These are phyloP conservation scores for Manacus vitellinus DNA, from an alignment of 2,113 vertebrate genomes.

Conservation along the genomic window DNA sequence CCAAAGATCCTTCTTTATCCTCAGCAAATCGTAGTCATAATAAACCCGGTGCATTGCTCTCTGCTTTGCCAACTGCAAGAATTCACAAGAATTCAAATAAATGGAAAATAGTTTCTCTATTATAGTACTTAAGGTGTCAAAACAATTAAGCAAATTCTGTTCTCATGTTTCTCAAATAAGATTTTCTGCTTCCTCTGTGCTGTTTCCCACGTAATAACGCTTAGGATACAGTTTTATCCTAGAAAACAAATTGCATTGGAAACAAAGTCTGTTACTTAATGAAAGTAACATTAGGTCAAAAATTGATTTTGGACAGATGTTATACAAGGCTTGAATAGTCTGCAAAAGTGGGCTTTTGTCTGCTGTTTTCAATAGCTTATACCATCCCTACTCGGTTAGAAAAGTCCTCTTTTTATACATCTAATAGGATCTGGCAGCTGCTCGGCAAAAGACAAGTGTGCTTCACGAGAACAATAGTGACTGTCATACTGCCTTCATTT, in stretches of 20 bases:
- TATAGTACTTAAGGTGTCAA: conserved; percentile 59
- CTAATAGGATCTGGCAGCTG: conserved; percentile 75
- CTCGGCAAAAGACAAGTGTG: conserved; percentile 63
- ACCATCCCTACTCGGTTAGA: conserved; percentile 39
- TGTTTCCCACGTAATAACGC: conserved; percentile 25
- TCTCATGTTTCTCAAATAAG: conserved; percentile 38
- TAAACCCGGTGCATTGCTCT: neutral
- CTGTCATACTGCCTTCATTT: conserved; percentile 59
- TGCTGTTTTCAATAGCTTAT: conserved; percentile 61
- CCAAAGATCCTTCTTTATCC: conserved; percentile 19
- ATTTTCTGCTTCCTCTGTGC: conserved; percentile 24
- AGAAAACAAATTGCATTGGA: conserved; percentile 54
- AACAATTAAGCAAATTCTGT: conserved; percentile 59
- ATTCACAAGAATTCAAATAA: conserved; percentile 24
- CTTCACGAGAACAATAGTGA: conserved; percentile 64
- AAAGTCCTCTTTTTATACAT: conserved; percentile 61
- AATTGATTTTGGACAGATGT: conserved; percentile 72
- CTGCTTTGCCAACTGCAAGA: conserved; percentile 7
- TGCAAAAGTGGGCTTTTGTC: conserved; percentile 66
- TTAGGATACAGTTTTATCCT: neutral
- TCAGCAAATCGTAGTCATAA: conserved; percentile 43
- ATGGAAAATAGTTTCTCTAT: conserved; percentile 43
- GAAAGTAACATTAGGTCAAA: conserved; percentile 68
- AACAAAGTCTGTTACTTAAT: conserved; percentile 48
- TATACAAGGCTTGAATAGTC: conserved; percentile 57